Conservation (phyloP, 2,113 vertebrate genomes). For the Clarias gariepinus region DNA sequence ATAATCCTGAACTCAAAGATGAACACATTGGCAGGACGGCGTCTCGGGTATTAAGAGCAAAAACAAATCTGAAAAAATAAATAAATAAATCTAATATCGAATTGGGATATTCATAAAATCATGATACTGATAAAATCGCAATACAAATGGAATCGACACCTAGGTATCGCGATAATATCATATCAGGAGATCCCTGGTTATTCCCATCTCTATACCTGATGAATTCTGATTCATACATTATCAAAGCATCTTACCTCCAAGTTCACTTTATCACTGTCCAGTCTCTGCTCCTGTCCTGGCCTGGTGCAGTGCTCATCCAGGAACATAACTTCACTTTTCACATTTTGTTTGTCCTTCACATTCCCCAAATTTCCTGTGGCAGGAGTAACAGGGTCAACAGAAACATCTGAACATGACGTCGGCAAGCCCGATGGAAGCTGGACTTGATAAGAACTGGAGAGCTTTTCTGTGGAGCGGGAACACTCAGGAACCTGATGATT, state of each 20-base stretch:
- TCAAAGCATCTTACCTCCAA: conserved; percentile 39
- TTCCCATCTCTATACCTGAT: background rate
- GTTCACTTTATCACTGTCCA: conserved; percentile 20
- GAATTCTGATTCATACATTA: background rate
- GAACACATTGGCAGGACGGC: too few species aligned
- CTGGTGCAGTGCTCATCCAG: conserved; percentile 10
- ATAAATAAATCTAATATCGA: too few species aligned
- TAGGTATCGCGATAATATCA: too few species aligned
- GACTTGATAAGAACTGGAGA: background rate
- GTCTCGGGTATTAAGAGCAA: too few species aligned
- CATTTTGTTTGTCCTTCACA: conserved; percentile 40
- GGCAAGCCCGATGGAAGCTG: conserved; percentile 10
- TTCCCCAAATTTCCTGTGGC: conserved; percentile 26
- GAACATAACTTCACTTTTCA: background rate
- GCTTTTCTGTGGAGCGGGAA: conserved; percentile 20
- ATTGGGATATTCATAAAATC: too few species aligned
- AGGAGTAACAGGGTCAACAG: background rate
- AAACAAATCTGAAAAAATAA: too few species aligned
- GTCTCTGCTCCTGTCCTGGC: conserved; percentile 8
- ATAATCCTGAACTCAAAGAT: too few species aligned
- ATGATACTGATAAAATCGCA: too few species aligned
- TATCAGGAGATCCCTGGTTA: too few species aligned
- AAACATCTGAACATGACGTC: background rate
- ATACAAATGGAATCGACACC: too few species aligned
- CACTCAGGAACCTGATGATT: conserved; percentile 18